Percentiles rank a stretch among this genome's conserved stretches.
These are phyloP conservation scores for Forbesichthys agassizii DNA, from an alignment of 2,113 vertebrate genomes.

Conservation along the genomic window DNA sequence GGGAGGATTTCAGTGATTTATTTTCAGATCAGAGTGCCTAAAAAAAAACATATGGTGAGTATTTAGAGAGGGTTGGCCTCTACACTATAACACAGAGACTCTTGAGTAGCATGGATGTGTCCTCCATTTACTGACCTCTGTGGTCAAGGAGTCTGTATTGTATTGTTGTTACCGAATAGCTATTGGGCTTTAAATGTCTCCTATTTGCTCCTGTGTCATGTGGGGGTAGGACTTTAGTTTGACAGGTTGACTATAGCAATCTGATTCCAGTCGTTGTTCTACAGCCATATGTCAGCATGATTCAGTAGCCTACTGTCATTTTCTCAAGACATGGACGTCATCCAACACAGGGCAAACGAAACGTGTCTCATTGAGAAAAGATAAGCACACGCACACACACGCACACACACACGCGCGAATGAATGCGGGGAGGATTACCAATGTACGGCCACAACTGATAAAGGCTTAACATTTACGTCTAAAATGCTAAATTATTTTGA, in stretches of 20 bases:
- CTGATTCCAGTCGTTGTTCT: constrained; percentile 52
- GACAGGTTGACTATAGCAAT: constrained; percentile 16
- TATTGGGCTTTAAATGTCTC: constrained; percentile 17
- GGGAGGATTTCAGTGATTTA: constrained; percentile 45
- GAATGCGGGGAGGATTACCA: constrained; percentile 4
- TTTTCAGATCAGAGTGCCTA: constrained; percentile 19
- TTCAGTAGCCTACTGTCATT: constrained; percentile 46
- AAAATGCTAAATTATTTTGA: no score
- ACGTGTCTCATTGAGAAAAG: constrained; percentile 57
- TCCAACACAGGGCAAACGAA: constrained; percentile 32
- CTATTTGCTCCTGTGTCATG: neutral
- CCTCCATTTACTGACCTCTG: constrained; percentile 16
- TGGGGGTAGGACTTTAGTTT: constrained; percentile 23
- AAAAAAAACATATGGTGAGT: constrained; percentile 38
- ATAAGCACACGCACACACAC: constrained; percentile 1
- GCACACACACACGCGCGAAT: constrained; percentile 38
- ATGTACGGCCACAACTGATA: no score
- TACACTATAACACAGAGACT: neutral
- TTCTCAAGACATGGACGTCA: constrained; percentile 27
- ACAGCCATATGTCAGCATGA: constrained; percentile 34
- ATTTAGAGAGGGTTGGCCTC: constrained; percentile 12
- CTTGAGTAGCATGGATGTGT: neutral
- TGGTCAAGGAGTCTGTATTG: constrained; percentile 11
- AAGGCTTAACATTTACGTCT: no score
- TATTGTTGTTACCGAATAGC: neutral